These are phyloP conservation scores for Hiodon alosoides DNA, from an alignment of 2,113 vertebrate genomes.

Conservation along the genomic window DNA sequence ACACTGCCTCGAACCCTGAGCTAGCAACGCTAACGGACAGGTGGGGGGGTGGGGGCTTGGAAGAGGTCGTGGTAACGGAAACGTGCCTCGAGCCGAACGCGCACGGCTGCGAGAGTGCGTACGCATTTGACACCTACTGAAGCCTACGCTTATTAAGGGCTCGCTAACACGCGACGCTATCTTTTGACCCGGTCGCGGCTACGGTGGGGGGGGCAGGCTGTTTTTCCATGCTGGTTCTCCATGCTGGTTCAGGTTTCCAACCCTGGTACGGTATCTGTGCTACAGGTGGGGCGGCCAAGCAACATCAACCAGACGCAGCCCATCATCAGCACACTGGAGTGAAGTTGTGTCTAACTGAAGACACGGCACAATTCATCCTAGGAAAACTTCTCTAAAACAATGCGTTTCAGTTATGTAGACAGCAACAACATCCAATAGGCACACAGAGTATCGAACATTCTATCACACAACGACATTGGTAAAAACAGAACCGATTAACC, in stretches of 20 bases:
- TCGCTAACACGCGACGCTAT: too few species aligned
- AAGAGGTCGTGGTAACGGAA: constrained; percentile 29
- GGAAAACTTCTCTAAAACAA: constrained; percentile 54
- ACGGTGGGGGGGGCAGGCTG: background rate
- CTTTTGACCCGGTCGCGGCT: background rate
- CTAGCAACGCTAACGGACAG: too few species aligned
- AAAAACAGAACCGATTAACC: background rate
- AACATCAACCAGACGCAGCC: constrained; percentile 94
- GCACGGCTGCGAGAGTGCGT: too few species aligned
- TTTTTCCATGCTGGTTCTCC: background rate
- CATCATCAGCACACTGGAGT: constrained; percentile 73
- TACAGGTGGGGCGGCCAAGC: constrained; percentile 86
- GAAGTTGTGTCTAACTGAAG: constrained; percentile 6
- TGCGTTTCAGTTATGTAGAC: constrained; percentile 50
- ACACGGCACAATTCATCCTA: constrained; percentile 28
- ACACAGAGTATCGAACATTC: constrained; percentile 42
- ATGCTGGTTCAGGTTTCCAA: constrained; percentile 17
- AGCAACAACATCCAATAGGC: constrained; percentile 38
- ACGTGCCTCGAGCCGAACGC: constrained; percentile 10
- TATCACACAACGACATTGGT: constrained; percentile 1
- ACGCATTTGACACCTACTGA: too few species aligned
- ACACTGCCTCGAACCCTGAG: too few species aligned
- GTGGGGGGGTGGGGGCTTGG: too few species aligned
- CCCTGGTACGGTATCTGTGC: constrained; percentile 57
- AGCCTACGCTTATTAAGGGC: too few species aligned